These are phyloP conservation scores for Tetraodon nigroviridis DNA, from an alignment of 2,113 vertebrate species.

Conservation along the genomic window DNA sequence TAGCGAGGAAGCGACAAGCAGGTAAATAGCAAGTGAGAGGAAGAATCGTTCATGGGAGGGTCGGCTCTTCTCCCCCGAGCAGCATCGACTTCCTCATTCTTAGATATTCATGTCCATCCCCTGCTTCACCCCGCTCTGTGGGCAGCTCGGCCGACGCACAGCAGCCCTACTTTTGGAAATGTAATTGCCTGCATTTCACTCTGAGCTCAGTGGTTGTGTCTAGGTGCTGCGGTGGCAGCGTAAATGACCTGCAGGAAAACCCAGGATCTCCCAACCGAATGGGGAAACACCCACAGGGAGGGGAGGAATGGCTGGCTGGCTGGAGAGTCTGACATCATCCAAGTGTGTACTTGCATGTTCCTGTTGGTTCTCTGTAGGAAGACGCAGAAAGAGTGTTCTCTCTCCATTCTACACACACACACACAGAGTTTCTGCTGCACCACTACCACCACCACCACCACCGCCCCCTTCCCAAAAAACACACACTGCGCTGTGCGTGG, in stretches of 20 bases:
- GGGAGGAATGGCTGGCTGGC: constrained; percentile 45
- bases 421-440: constrained; percentile 61
- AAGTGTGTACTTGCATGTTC: constrained; percentile 55
- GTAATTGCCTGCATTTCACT: constrained; percentile 5
- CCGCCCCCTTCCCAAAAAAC: constrained; percentile 1
- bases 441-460: constrained; percentile 5
- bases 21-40: neutral
- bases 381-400: neutral
- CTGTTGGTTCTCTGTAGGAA: constrained; percentile 29
- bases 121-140: constrained; percentile 8
- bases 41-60: neutral
- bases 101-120: constrained; percentile 23
- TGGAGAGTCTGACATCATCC: constrained; percentile 67
- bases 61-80: neutral
- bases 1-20: constrained; percentile 3
- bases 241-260: constrained; percentile 59
- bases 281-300: constrained; percentile 73
- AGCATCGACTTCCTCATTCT: constrained; percentile 59
- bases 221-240: constrained; percentile 8
- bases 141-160: constrained; percentile 18
- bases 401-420: constrained; percentile 6
- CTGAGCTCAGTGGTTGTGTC: constrained; percentile 1
- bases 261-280: constrained; percentile 65
- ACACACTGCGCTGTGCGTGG: constrained; percentile 43
- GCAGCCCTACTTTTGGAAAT: constrained; percentile 9